Evolutionary conservation across 2,888 invertebrate genomes (phyloP).

Genomic region (Dolomedes plantarius): DNA sequence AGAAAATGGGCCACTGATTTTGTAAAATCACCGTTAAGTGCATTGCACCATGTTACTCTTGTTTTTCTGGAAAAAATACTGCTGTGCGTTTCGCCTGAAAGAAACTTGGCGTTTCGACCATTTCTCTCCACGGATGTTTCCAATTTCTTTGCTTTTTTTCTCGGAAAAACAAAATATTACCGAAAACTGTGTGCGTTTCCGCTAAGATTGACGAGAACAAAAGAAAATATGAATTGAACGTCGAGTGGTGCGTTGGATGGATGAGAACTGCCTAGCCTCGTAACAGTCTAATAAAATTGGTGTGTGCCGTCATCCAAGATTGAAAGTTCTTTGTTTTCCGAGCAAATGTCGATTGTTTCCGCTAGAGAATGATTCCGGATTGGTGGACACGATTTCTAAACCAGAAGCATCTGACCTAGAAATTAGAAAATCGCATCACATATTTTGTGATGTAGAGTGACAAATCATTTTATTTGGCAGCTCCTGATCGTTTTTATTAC

Average conservation of each 20-base stretch:
- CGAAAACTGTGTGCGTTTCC: not conserved
- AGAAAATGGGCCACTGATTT: conserved; percentile 28
- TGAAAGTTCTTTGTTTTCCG: not conserved
- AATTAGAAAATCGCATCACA: not conserved
- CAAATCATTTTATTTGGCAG: too few relatives aligned
- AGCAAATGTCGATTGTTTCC: not conserved
- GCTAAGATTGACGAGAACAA: not conserved
- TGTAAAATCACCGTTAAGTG: conserved; percentile 1
- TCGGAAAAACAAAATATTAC: not conserved
- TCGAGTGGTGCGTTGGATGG: not conserved
- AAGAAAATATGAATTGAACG: not conserved
- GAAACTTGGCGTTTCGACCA: not conserved
- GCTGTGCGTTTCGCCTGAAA: not conserved
- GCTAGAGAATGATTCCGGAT: not conserved
- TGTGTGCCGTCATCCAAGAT: not conserved
- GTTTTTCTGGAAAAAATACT: not conserved
- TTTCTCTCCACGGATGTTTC: not conserved
- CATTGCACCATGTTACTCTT: not conserved
- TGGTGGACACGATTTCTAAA: not conserved
- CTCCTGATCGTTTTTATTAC: too few relatives aligned
- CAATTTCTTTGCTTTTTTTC: not conserved
- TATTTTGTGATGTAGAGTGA: too few relatives aligned
- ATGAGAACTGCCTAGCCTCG: too few relatives aligned
- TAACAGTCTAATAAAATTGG: not conserved
- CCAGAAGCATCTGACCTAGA: not conserved